Base-by-base conservation (phyloP, 1,140 invertebrate species). In the Philopotamus ludificatus region DNA sequence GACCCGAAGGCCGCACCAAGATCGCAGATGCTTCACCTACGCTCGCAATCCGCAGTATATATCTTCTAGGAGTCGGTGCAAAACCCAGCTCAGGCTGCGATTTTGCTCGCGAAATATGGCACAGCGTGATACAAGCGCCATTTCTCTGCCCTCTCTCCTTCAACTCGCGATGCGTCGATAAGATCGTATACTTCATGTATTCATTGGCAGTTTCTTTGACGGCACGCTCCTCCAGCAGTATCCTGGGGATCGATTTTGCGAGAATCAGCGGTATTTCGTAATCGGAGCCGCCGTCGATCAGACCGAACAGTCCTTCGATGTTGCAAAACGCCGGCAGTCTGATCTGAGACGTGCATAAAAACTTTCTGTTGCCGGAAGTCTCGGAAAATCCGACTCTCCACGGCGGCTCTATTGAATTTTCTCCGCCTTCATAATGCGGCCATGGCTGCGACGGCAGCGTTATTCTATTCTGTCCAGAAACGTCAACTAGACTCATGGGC, bases 371-470 rank as follows among this genome's bases (percentile, higher is more conserved):
- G 34, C 90, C 90, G 1, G 90, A 84, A n/a, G 90, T 89, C 79
- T 93, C 90, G 0, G 90, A 90, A 77, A 93, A 93, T 45, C 91
- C 90, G n/a, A 91, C 79, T 26, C 81, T 83, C 91, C 90, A 93
- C 0, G 87, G 86, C 7, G 84, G 84, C 59, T 84, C 80, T 66
- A 81, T 72, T 66, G 83, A 82, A 67, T 83, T 79, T 55, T 84
- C 80, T 64, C 80, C 81, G 55, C 77, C 78, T 54, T 75, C 80
- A 73, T 85, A 84, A 69, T 86, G 85, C 41, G 84, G 81, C 71
- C 83, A 83, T 9, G 87, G 84, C 71, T 83, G 76, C 2, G 87
- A 83, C 55, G 87, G 87, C 15, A 89, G 70, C 59, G 80, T 84
- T 0, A 82, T 82, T 28, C 87, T 77, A 74, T 90, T 90, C 70